Evolutionary conservation across 2,888 invertebrate species (phyloP).

Genomic region (Teleogryllus oceanicus): DNA sequence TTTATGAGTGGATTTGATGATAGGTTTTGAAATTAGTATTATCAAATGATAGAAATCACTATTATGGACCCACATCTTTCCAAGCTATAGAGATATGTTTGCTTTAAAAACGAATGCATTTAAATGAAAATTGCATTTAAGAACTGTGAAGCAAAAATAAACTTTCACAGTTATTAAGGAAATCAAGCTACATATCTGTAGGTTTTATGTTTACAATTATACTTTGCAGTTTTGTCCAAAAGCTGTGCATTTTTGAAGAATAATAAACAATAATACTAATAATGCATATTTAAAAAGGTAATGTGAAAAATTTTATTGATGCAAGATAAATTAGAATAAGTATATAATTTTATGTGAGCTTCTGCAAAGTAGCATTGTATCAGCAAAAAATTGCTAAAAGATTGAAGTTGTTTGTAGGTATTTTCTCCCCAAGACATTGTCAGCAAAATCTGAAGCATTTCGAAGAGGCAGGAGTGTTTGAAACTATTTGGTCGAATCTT

Average conservation of each 20-base stretch:
- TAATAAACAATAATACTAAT: conserved; percentile 29
- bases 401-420: neutral
- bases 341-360: conserved; percentile 20
- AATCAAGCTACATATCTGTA: conserved; percentile 7
- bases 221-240: conserved; percentile 11
- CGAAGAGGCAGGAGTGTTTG: conserved; percentile 26
- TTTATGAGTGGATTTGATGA: no score
- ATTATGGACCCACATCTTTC: no score
- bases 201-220: neutral
- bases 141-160: neutral
- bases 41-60: no score
- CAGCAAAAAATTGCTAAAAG: conserved; percentile 3
- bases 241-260: conserved; percentile 28
- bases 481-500: neutral
- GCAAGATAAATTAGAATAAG: neutral
- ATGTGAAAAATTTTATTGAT: conserved; percentile 36
- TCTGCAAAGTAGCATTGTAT: conserved; percentile 5
- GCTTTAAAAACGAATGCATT: no score
- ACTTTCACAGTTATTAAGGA: neutral
- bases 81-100: no score
- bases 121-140: neutral
- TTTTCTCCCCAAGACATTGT: neutral
- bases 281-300: conserved; percentile 29
- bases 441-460: conserved; percentile 37
- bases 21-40: no score